These are phyloP conservation scores for Sepioteuthis lessoniana DNA, from an alignment of 2,888 invertebrate genomes.

Conservation along the genomic window DNA sequence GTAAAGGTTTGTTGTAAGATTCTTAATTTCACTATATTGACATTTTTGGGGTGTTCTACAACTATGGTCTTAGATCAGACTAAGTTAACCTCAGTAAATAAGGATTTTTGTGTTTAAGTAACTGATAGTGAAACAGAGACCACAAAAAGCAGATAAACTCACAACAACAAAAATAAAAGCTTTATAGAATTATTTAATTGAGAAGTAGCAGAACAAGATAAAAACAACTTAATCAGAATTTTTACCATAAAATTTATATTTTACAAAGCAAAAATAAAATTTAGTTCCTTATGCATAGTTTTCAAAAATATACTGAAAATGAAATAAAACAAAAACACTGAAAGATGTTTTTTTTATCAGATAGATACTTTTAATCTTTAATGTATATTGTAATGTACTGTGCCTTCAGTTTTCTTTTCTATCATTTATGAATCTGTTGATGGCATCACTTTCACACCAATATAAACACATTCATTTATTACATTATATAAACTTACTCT, in stretches of 20 bases:
- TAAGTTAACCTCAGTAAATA: no score
- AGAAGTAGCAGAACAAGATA: no score
- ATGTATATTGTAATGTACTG: not conserved
- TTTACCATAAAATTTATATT: not conserved
- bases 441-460: not conserved
- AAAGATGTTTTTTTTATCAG: not conserved
- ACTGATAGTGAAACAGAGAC: no score
- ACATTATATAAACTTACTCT: not conserved
- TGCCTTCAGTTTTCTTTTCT: not conserved
- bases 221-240: not conserved
- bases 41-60: no score
- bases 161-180: no score
- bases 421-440: not conserved
- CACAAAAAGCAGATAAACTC: no score
- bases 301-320: not conserved
- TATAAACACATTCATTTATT: not conserved
- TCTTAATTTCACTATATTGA: no score
- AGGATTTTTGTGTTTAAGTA: no score
- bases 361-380: not conserved
- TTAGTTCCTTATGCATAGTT: not conserved
- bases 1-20: no score
- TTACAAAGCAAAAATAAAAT: not conserved
- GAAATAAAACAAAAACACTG: not conserved
- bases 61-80: no score
- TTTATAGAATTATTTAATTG: no score